These are phyloP conservation scores for Ariopsis seemanni DNA, from an alignment of 2,113 vertebrate genomes.

Conservation along the genomic window DNA sequence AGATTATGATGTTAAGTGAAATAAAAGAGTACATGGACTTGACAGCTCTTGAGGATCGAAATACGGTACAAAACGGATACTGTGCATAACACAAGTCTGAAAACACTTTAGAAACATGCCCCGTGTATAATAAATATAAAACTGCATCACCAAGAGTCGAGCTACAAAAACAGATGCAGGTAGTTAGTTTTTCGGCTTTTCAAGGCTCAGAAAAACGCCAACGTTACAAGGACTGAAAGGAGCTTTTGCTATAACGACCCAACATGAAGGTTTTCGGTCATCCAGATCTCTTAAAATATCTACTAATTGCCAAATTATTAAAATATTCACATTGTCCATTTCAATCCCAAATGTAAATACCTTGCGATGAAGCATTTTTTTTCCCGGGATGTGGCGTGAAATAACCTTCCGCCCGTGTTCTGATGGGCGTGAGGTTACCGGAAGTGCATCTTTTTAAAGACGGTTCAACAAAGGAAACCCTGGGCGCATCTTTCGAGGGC, in stretches of 20 bases:
- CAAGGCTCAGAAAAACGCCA: not conserved
- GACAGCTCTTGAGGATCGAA: too few relatives aligned
- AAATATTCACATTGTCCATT: not conserved
- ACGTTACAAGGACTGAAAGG: not conserved
- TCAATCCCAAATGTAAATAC: not conserved
- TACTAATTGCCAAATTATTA: not conserved
- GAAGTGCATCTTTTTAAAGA: slow-evolving; percentile 49
- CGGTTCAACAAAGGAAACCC: slow-evolving; percentile 63
- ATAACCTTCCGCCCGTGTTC: slow-evolving; percentile 48
- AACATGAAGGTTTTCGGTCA: not conserved
- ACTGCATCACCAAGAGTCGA: not conserved
- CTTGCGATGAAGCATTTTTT: not conserved
- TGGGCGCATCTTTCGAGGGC: slow-evolving; percentile 49
- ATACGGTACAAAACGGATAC: not conserved
- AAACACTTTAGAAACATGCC: not conserved
- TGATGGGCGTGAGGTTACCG: slow-evolving; percentile 49
- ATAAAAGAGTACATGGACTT: too few relatives aligned
- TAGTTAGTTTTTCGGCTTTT: too few relatives aligned
- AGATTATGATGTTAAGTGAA: too few relatives aligned
- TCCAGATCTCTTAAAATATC: not conserved
- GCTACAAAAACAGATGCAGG: not conserved
- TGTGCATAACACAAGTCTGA: not conserved
- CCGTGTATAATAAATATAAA: not conserved
- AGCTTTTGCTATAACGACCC: not conserved
- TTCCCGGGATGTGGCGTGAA: slow-evolving; percentile 70